These are phyloP conservation scores for Syndactyla subalaris DNA, from an alignment of 2,797 vertebrate species.

Conservation along the genomic window DNA sequence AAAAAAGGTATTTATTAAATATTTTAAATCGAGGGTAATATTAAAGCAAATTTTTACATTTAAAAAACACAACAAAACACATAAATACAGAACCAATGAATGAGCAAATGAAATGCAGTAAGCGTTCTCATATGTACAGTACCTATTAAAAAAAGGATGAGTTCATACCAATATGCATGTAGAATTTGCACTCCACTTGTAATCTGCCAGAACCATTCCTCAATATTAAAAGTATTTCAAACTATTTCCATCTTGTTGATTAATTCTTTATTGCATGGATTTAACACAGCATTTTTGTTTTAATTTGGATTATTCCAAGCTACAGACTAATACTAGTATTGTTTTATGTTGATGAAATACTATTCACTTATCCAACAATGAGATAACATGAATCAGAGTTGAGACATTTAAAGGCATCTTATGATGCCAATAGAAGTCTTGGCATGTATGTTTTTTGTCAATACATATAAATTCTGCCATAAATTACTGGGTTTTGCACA, in stretches of 20 bases:
- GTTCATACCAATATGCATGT: rapidly evolving
- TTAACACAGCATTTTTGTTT: neutral
- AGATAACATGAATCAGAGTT: neutral
- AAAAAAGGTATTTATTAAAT: neutral
- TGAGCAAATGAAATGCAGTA: neutral
- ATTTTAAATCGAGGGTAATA: neutral
- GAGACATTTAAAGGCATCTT: neutral
- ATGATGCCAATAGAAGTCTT: neutral
- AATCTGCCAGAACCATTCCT: neutral
- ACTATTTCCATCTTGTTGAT: neutral
- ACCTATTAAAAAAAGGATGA: neutral
- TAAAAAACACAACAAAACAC: neutral
- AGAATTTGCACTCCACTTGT: neutral
- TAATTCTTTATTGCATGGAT: neutral
- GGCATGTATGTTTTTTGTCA: neutral
- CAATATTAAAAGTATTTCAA: neutral
- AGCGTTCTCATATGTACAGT: neutral
- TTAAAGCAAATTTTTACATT: neutral
- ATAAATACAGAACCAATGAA: neutral
- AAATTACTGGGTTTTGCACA: neutral
- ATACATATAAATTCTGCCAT: neutral
- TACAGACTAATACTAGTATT: neutral
- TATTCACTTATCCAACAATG: neutral
- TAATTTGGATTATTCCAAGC: neutral
- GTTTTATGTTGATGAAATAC: neutral